Conservation (phyloP, 2,113 vertebrate species). For the Percopsis transmontana region DNA sequence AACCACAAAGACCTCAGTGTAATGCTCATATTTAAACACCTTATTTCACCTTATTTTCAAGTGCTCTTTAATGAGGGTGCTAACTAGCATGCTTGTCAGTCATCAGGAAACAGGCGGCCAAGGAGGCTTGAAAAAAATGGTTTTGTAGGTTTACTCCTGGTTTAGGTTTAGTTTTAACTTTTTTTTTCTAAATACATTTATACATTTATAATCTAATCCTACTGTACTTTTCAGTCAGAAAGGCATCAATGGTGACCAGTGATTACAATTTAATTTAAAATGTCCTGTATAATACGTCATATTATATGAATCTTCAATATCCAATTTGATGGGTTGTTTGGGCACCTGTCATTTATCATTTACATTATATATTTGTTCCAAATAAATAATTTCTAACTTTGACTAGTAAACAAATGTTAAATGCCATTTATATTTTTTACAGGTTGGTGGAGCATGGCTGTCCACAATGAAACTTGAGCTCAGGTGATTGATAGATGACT, state of each 20-base stretch:
- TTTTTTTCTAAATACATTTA: neutral
- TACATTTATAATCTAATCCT: slow-evolving; percentile 34
- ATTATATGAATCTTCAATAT: too few relatives aligned
- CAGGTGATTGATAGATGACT: slow-evolving; percentile 45
- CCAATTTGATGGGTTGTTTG: too few relatives aligned
- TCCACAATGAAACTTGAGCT: slow-evolving; percentile 16
- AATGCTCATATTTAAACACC: slow-evolving; percentile 66
- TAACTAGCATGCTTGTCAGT: slow-evolving; percentile 69
- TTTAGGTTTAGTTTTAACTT: too few relatives aligned
- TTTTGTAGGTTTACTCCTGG: neutral
- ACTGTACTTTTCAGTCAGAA: slow-evolving; percentile 28
- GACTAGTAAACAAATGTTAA: too few relatives aligned
- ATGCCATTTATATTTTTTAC: neutral
- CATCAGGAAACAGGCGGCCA: slow-evolving; percentile 52
- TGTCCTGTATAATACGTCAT: too few relatives aligned
- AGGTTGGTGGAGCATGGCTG: neutral
- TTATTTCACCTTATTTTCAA: slow-evolving; percentile 76
- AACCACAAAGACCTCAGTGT: slow-evolving; percentile 72
- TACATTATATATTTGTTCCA: neutral
- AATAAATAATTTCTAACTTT: too few relatives aligned
- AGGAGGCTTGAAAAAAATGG: slow-evolving; percentile 43
- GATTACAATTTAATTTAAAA: too few relatives aligned
- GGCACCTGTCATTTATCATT: neutral
- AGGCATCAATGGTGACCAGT: slow-evolving; percentile 41
- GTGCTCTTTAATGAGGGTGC: slow-evolving; percentile 67